Evolutionary conservation across 2,797 vertebrate species (phyloP).

Genomic region (Cygnus olor): DNA sequence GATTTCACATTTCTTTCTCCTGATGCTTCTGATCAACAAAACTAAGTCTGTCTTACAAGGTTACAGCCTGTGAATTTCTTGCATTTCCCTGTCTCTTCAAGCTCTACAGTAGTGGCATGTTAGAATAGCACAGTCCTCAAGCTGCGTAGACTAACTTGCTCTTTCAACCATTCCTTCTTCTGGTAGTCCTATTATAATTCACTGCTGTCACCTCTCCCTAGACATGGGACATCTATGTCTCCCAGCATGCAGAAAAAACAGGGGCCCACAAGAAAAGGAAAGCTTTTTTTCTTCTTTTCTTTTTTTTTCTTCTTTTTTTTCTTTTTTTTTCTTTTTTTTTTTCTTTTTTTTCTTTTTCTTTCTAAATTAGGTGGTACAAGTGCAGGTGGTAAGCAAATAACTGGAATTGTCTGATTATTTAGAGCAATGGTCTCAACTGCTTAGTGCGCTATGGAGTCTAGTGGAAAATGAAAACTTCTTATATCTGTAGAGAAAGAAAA

Average conservation of each 20-base stretch:
- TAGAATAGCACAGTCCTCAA: not conserved
- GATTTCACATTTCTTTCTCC: not conserved
- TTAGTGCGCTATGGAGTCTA: not conserved
- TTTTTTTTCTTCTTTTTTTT: too few relatives aligned
- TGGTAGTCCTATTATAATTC: not conserved
- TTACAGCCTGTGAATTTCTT: not conserved
- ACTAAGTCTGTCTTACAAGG: not conserved
- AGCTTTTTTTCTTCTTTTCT: not conserved
- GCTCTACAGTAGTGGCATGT: not conserved
- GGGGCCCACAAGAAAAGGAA: not conserved
- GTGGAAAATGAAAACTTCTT: not conserved
- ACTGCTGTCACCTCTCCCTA: not conserved
- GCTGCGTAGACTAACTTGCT: not conserved
- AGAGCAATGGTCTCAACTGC: not conserved
- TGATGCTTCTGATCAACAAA: not conserved
- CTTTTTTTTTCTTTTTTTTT: too few relatives aligned
- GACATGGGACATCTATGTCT: not conserved
- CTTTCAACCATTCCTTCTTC: not conserved
- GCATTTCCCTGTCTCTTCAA: not conserved
- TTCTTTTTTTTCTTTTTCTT: not conserved
- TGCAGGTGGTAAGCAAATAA: not conserved
- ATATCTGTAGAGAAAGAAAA: not conserved
- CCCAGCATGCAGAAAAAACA: not conserved
- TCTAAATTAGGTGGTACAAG: not conserved
- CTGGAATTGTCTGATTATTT: not conserved